Conservation (phyloP, 2,113 vertebrate genomes). For the Gymnogyps californianus region DNA sequence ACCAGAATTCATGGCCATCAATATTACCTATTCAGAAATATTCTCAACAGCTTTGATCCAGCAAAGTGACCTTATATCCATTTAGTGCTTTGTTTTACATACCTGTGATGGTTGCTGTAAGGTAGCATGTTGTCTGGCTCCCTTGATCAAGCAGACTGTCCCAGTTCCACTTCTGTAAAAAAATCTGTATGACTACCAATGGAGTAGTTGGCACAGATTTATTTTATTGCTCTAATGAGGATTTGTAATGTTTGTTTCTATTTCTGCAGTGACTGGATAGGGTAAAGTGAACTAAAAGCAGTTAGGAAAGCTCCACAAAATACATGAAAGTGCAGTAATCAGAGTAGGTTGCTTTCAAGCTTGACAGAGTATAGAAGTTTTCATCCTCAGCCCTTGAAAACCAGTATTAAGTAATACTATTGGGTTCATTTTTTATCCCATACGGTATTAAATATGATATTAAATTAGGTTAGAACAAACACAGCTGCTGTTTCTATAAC, state of each 20-base stretch:
- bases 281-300: background rate
- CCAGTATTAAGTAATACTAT: background rate
- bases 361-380: background rate
- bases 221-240: background rate
- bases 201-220: background rate
- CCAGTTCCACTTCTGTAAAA: background rate
- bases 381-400: background rate
- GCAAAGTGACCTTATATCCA: background rate
- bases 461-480: background rate
- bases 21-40: background rate
- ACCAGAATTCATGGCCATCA: background rate
- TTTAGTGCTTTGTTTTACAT: background rate
- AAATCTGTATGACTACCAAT: background rate
- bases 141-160: background rate
- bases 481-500: background rate
- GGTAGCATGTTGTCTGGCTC: background rate
- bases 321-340: background rate
- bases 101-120: background rate
- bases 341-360: background rate
- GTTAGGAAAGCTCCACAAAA: background rate
- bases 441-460: background rate
- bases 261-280: background rate
- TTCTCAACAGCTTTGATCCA: background rate
- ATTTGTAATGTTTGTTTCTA: background rate
- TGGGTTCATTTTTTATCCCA: background rate